Evolutionary conservation across 2,797 vertebrate genomes (phyloP), one percentile per base, ranked within the genome.

Genomic region (Kryptolebias ocellatus): DNA sequence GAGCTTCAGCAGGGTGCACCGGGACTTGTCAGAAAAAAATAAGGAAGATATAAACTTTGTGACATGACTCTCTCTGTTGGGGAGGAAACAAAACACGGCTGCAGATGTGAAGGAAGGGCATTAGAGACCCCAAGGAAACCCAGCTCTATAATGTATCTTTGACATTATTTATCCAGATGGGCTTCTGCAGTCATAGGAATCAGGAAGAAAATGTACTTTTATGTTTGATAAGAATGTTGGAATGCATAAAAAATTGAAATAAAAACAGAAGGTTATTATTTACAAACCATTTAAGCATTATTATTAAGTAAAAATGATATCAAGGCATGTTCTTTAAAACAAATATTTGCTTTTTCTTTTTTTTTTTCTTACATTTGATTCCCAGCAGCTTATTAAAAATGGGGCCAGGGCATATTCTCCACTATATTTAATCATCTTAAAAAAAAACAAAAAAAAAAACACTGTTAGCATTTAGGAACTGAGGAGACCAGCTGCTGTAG

Each of bases 81-180:
- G 64, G 61, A 56, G 61, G 59, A 62, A 45, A 54, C 14, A 18
- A 18, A 62, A 74, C 51, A 52, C 50, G 58, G 49, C 64, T 67
- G 62, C 67, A 68, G 61, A 79, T 79, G 64, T 65, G 60, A 53
- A 60, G 50, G 37, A 70, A 59, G 34, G 67, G 28, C 31, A 39
- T 42, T 51, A 66, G 54, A 45, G 59, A 63, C 2, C 61, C 12
- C 9, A 8, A 68, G 60, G 17, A 10, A 3, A 65, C 70, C 56
- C 16, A 20, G 39, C 56, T 54, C 37, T 39, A 10, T 42, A 20
- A 57, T 58, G 42, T 46, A 55, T 6, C 59, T 56, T 17, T 29
- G 52, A 68, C 20, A 24, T 24, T 24, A 24, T 24, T 24, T 24
- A 34, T 34, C 9, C 31, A 34, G 4, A 5, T 5, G 31, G 31